Percentiles rank a stretch among this genome's conserved stretches.
phyloP scores from a whole-genome alignment of 2,888 invertebrate species.

The Macrophya annulata region DNA sequence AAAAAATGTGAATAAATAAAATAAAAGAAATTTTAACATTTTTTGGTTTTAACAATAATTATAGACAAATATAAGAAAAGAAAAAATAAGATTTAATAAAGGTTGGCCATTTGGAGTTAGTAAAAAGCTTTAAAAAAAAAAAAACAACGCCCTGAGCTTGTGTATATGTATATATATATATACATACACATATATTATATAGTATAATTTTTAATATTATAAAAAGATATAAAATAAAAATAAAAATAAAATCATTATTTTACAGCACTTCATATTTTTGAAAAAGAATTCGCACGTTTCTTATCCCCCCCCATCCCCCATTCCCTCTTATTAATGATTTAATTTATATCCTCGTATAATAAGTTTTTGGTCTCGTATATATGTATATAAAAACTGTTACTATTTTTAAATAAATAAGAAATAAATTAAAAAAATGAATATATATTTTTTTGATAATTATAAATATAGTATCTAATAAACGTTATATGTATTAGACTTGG shows the following conservation, averaged over 20 bases:
- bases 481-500: no score
- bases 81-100: neutral
- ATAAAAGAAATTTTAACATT: neutral
- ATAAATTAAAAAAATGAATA: neutral
- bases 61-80: conserved; percentile 20
- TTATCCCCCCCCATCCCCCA: neutral
- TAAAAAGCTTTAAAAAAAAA: conserved; percentile 66
- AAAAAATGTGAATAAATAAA: no score
- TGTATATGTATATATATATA: neutral
- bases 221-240: conserved; percentile 60
- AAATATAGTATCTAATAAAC: no score
- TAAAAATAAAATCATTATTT: conserved; percentile 57
- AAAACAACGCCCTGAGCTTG: conserved; percentile 10
- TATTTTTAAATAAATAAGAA: neutral
- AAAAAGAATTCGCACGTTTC: conserved; percentile 21
- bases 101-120: conserved; percentile 67
- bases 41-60: neutral
- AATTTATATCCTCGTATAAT: neutral
- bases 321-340: no score
- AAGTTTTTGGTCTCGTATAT: no score
- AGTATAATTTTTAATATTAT: conserved; percentile 62
- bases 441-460: neutral
- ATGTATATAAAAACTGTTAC: no score
- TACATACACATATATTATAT: neutral
- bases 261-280: conserved; percentile 68